Evolutionary conservation across 2,113 vertebrate species (phyloP), one percentile per base, ranked within the genome.

Genomic region (Daphoenositta chrysoptera): DNA sequence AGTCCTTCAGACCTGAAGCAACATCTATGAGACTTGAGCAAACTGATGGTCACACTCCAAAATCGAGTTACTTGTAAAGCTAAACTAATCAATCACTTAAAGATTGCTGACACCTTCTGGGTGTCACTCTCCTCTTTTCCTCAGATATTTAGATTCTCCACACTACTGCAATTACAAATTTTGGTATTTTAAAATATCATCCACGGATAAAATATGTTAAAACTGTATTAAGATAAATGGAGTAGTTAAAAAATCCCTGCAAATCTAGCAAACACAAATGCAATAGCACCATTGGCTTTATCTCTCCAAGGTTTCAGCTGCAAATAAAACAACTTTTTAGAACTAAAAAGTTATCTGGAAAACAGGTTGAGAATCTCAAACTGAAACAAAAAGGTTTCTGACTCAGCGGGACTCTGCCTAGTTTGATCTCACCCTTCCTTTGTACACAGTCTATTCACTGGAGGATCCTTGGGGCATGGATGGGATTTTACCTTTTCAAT

Each of bases 401-500:
- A 97, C 69, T 92, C 80, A 90, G 88, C 57, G 90, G 48, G 77
- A 82, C 83, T 58, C 64, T 90, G 87, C 86, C 79, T 71, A 64
- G 72, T 68, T 95, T 95, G 88, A 90, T 92, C 64, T 93, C 61
- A 64, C 63, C 58, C 64, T 58, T 94, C 75, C 64, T 90, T 94
- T 94, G 85, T 86, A 72, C 2, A 3, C 42, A 51, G 21, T 33
- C 82, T 92, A 78, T 87, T 92, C 88, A 94, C 4, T 86, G 40
- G n/a, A 60, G 71, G 31, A 48, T 95, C 83, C 89, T 95, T 85
- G 53, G 61, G 89, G 87, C 89, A 95, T 9, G 40, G 89, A 97
- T 44, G 26, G 61, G 93, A 95, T 91, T 97, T 92, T 88, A 80
- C 66, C 75, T 96, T 94, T 90, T 77, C 79, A 95, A 54, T 77